Conservation (phyloP, 30 jellyfish, hydroid and myxozoan genomes). For the Sanderia malayensis region DNA sequence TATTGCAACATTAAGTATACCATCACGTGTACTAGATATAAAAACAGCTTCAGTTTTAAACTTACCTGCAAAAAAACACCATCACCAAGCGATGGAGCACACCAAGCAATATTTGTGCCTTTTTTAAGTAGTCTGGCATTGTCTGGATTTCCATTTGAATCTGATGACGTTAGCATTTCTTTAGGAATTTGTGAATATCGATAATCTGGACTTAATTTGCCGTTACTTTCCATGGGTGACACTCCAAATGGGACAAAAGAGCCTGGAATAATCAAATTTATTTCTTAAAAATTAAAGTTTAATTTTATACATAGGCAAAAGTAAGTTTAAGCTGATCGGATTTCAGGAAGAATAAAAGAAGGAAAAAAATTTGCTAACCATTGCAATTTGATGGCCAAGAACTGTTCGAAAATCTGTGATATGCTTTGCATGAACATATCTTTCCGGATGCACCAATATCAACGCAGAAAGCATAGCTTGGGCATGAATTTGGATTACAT, state of each 20-base stretch:
- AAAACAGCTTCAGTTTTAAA: too few relatives aligned
- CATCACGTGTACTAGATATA: too few relatives aligned
- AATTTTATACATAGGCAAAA: too few relatives aligned
- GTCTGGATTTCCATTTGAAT: background rate
- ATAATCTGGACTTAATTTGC: slow-evolving; percentile 28
- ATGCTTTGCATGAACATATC: slow-evolving; percentile 37
- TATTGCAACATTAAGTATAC: too few relatives aligned
- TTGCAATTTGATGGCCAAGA: slow-evolving; percentile 58
- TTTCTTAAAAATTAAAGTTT: too few relatives aligned
- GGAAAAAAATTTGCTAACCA: slow-evolving; percentile 8
- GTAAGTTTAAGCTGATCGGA: too few relatives aligned
- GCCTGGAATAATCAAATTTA: too few relatives aligned
- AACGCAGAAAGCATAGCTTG: slow-evolving; percentile 48
- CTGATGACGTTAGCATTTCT: slow-evolving; percentile 12
- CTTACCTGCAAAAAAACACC: too few relatives aligned
- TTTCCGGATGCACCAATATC: slow-evolving; percentile 24
- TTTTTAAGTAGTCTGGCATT: slow-evolving; percentile 10
- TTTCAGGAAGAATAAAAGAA: background rate
- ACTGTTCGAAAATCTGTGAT: slow-evolving; percentile 30
- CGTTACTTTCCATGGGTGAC: slow-evolving; percentile 21
- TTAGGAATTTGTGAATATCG: slow-evolving; percentile 38
- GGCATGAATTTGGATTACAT: slow-evolving; percentile 15
- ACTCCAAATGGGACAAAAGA: slow-evolving; percentile 38
- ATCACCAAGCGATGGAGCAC: too few relatives aligned
- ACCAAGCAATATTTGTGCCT: slow-evolving; percentile 31